phyloP scores from a whole-genome alignment of 2,888 invertebrate species.

The Tenthredo distinguenda region DNA sequence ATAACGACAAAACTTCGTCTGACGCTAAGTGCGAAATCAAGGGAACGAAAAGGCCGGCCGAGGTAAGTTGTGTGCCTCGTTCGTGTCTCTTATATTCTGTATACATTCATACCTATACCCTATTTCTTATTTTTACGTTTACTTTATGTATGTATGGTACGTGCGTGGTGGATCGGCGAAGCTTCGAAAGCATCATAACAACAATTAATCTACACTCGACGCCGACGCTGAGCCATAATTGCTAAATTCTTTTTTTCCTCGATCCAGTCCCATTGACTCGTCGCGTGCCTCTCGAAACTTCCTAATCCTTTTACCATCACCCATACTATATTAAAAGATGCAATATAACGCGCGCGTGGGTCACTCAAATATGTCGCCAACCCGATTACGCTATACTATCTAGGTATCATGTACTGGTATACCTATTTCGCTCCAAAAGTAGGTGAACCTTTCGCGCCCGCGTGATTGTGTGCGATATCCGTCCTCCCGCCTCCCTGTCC shows the following conservation, averaged over 20 bases:
- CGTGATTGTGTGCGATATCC: conserved; percentile 46
- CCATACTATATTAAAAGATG: neutral
- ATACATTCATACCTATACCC: conserved; percentile 29
- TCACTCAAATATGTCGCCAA: conserved; percentile 41
- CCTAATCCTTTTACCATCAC: neutral
- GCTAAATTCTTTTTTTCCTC: conserved; percentile 53
- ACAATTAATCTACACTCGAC: conserved; percentile 50
- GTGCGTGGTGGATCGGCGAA: conserved; percentile 40
- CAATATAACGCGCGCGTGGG: conserved; percentile 32
- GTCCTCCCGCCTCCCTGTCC: conserved; percentile 47
- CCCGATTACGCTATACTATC: neutral
- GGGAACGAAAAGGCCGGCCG: conserved; percentile 93
- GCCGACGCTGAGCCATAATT: conserved; percentile 54
- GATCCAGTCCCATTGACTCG: neutral
- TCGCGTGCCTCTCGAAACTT: conserved; percentile 45
- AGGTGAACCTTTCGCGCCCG: conserved; percentile 49
- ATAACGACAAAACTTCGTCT: conserved; percentile 86
- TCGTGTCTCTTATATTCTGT: neutral
- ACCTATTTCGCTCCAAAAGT: conserved; percentile 47
- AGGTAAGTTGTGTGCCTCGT: conserved; percentile 85
- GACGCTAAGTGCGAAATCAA: conserved; percentile 91
- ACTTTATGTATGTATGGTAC: neutral
- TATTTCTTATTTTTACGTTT: conserved; percentile 27
- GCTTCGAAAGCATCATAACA: conserved; percentile 49
- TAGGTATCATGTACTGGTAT: neutral